A percentile compares a stretch with the other conserved stretches of the same genome.
These are phyloP conservation scores for Stegodyphus mimosarum DNA, from an alignment of 1,140 invertebrate genomes.

Conservation along the genomic window DNA sequence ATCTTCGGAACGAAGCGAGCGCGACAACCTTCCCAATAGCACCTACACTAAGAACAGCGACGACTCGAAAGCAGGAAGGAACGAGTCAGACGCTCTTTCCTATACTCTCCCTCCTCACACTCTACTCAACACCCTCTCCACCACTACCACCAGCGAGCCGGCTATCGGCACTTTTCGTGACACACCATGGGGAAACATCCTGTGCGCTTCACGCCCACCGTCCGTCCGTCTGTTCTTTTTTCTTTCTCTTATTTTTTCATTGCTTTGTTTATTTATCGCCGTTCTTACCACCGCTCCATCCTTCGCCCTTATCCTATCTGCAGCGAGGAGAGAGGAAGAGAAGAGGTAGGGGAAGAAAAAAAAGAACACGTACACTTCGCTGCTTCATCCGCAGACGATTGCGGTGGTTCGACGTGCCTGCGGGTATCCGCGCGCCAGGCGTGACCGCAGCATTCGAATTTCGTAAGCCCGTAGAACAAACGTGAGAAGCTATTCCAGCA, in stretches of 20 bases:
- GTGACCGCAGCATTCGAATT: neutral
- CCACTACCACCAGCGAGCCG: neutral
- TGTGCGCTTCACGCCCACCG: constrained; percentile 48
- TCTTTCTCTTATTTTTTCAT: constrained; percentile 12
- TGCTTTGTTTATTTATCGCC: neutral
- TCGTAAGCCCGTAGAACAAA: too few relatives aligned
- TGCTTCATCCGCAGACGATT: neutral
- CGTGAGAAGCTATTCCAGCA: too few relatives aligned
- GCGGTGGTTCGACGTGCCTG: neutral
- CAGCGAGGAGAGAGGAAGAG: neutral
- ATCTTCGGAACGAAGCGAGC: neutral
- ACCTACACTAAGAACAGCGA: neutral
- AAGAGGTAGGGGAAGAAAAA: neutral
- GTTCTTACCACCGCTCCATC: neutral
- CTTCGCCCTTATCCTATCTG: neutral
- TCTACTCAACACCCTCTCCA: neutral
- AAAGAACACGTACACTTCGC: neutral
- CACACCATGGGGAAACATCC: constrained; percentile 49
- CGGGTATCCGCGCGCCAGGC: neutral
- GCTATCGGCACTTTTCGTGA: constrained; percentile 34
- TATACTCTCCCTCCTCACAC: neutral
- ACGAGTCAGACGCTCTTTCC: neutral
- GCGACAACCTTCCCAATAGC: neutral
- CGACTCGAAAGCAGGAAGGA: neutral
- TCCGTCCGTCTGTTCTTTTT: constrained; percentile 2